Conservation (phyloP, 2,797 vertebrate genomes). For the Xenopus petersii region DNA sequence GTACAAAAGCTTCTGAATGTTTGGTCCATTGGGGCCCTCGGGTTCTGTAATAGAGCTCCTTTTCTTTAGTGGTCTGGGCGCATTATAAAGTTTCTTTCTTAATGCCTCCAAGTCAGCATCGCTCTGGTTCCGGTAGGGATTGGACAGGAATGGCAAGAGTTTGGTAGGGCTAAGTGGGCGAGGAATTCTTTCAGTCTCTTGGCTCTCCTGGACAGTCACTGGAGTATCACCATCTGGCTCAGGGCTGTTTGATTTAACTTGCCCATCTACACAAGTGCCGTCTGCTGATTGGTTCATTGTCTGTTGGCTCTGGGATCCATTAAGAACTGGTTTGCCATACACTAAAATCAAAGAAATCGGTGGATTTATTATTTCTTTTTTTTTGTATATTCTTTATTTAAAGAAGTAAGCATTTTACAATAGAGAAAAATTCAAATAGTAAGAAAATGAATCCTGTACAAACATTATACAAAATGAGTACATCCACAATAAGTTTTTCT, state of each 20-base stretch:
- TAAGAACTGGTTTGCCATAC: conserved; percentile 89
- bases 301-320: conserved; percentile 55
- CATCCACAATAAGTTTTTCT: too few relatives aligned
- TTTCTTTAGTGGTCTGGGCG: conserved; percentile 89
- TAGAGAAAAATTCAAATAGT: too few relatives aligned
- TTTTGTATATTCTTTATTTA: too few relatives aligned
- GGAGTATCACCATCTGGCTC: conserved; percentile 64
- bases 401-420: too few relatives aligned
- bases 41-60: conserved; percentile 98
- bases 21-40: conserved; percentile 90
- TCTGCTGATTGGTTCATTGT: conserved; percentile 40
- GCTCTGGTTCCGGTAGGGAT: conserved; percentile 93
- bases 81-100: conserved; percentile 88
- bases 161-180: conserved; percentile 96
- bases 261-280: conserved; percentile 56
- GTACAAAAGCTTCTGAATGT: conserved; percentile 95
- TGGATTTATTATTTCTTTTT: not conserved
- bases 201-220: conserved; percentile 61
- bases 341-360: conserved; percentile 62
- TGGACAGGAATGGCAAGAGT: conserved; percentile 89
- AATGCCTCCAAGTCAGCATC: conserved; percentile 91
- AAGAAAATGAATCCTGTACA: too few relatives aligned
- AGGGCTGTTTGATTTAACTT: conserved; percentile 69
- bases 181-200: conserved; percentile 83
- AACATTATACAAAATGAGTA: too few relatives aligned